phyloP scores from a whole-genome alignment of 2,888 invertebrate species.

The Drosophila mulleri region DNA sequence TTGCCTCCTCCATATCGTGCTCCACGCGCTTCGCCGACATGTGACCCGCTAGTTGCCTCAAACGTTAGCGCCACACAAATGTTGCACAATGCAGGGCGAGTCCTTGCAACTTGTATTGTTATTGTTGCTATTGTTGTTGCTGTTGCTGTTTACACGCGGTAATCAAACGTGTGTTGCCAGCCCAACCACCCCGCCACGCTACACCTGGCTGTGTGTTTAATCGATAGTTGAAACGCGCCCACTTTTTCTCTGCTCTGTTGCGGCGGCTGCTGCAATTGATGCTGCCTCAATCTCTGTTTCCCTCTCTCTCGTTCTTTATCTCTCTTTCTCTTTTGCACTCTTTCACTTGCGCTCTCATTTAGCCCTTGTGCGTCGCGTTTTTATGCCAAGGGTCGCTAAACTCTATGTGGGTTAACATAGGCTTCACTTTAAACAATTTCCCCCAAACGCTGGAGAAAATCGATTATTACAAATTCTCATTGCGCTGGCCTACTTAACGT shows the following conservation, averaged over 20 bases:
- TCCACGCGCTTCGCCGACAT: constrained; percentile 42
- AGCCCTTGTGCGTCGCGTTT: constrained; percentile 28
- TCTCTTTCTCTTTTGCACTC: background rate
- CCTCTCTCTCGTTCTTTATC: background rate
- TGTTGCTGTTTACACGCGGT: constrained; percentile 81
- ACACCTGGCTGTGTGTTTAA: constrained; percentile 62
- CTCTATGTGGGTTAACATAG: constrained; percentile 59
- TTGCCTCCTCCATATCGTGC: constrained; percentile 8
- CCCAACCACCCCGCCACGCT: constrained; percentile 21
- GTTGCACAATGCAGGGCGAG: constrained; percentile 63
- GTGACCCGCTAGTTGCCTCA: constrained; percentile 38
- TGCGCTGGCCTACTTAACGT: constrained; percentile 63
- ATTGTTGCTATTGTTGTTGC: constrained; percentile 36
- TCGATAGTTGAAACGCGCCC: constrained; percentile 61
- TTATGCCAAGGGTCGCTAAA: constrained; percentile 75
- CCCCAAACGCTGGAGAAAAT: constrained; percentile 57
- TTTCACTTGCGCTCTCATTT: constrained; percentile 1
- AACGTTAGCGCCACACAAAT: constrained; percentile 3
- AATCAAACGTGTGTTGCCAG: constrained; percentile 82
- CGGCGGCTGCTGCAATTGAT: constrained; percentile 48
- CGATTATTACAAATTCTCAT: constrained; percentile 57
- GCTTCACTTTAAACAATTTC: constrained; percentile 40
- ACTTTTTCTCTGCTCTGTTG: constrained; percentile 17
- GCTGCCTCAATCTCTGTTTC: background rate
- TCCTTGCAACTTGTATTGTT: constrained; percentile 59